Evolutionary conservation across 2,888 invertebrate genomes (phyloP).

Genomic region (Tubulanus polymorphus): DNA sequence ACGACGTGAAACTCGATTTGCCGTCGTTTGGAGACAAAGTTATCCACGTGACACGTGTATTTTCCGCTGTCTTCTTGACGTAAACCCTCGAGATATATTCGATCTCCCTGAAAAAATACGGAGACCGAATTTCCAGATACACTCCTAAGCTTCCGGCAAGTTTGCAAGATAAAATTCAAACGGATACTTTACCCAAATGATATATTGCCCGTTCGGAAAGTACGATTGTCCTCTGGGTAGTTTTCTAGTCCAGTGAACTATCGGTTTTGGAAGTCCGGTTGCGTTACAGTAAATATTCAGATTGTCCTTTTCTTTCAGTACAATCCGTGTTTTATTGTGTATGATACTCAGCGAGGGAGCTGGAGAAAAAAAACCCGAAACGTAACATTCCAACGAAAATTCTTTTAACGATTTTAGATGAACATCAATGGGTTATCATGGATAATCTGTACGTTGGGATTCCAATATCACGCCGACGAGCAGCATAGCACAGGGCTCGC

Average conservation of each 20-base stretch:
- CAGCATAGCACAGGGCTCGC: too few species aligned
- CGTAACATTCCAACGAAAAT: too few species aligned
- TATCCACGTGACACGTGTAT: constrained; percentile 26
- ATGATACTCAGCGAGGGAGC: neutral
- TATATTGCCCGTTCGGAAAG: neutral
- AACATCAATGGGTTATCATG: too few species aligned
- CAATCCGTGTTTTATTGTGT: constrained; percentile 13
- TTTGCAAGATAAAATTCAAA: too few species aligned
- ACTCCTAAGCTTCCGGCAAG: too few species aligned
- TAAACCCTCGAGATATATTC: neutral
- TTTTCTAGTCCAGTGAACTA: constrained; percentile 27
- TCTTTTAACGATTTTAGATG: too few species aligned
- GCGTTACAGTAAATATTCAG: constrained; percentile 29
- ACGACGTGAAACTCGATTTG: neutral
- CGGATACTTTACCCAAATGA: neutral
- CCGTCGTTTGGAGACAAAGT: constrained; percentile 18
- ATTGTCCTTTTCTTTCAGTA: constrained; percentile 21
- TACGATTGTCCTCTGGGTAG: neutral
- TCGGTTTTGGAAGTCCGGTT: constrained; percentile 29
- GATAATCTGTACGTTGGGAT: too few species aligned
- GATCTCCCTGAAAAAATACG: neutral
- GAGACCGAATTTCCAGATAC: too few species aligned
- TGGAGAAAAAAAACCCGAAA: too few species aligned
- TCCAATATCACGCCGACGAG: too few species aligned
- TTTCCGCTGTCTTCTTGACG: constrained; percentile 22